Evolutionary conservation across 2,113 vertebrate genomes (phyloP).

Genomic region (Solea senegalensis): DNA sequence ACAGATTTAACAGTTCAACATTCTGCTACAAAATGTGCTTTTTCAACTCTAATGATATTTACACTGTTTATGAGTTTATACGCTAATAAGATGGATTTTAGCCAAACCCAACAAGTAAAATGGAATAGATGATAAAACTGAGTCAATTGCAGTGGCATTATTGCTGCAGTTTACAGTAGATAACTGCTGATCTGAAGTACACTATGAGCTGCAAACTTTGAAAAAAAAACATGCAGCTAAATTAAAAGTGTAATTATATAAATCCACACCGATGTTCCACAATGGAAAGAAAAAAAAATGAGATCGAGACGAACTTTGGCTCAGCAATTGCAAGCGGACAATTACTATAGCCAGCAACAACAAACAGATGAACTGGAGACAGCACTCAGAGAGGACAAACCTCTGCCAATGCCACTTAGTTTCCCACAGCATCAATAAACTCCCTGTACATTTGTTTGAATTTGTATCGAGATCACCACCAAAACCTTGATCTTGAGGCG

Average conservation of each 20-base stretch:
- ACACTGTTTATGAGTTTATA: neutral
- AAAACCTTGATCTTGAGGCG: too few species aligned
- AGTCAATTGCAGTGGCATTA: neutral
- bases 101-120: slow-evolving; percentile 14
- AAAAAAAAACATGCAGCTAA: neutral
- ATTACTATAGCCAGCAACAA: too few species aligned
- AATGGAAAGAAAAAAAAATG: neutral
- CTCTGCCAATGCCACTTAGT: too few species aligned
- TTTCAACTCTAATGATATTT: slow-evolving; percentile 7
- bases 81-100: slow-evolving; percentile 13
- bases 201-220: slow-evolving; percentile 7
- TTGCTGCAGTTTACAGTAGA: neutral
- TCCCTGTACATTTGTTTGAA: too few species aligned
- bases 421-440: too few species aligned
- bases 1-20: too few species aligned
- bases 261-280: neutral
- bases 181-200: slow-evolving; percentile 6
- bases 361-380: too few species aligned
- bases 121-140: neutral
- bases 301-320: too few species aligned
- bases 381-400: too few species aligned
- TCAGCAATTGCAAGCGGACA: too few species aligned
- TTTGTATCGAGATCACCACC: too few species aligned
- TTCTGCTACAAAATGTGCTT: too few species aligned
- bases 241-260: slow-evolving; percentile 11